Conservation (phyloP, 2,797 vertebrate species). For the Pelobates cultripes region DNA sequence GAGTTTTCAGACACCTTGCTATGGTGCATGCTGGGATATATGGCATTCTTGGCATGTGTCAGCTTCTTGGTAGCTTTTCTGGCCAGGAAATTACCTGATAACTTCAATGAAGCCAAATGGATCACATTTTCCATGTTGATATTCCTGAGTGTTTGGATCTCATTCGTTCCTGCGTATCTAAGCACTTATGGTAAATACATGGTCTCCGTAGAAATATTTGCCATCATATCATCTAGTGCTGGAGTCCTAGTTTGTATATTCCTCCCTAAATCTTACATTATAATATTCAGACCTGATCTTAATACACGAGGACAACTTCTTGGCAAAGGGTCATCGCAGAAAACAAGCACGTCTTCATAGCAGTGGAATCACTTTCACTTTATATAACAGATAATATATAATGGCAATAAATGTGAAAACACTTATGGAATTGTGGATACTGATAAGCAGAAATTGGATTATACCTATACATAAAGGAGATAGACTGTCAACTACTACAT, state of each 20-base stretch:
- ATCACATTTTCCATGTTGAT: constrained; percentile 49
- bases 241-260: constrained; percentile 43
- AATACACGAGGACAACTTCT: constrained; percentile 16
- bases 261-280: constrained; percentile 44
- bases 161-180: constrained; percentile 49
- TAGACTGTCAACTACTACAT: no score
- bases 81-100: constrained; percentile 44
- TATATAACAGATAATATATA: background rate
- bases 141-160: constrained; percentile 47
- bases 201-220: constrained; percentile 46
- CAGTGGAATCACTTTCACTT: background rate
- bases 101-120: constrained; percentile 48
- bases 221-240: constrained; percentile 33
- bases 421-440: no score
- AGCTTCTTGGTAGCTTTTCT: constrained; percentile 51
- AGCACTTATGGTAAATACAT: constrained; percentile 49
- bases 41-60: constrained; percentile 47
- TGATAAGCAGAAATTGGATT: no score
- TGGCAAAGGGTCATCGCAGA: constrained; percentile 5
- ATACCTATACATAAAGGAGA: no score
- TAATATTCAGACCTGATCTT: constrained; percentile 39
- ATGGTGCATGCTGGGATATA: constrained; percentile 52
- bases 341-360: background rate
- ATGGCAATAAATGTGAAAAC: no score
- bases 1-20: constrained; percentile 39